These are phyloP conservation scores for Parotia lawesii DNA, from an alignment of 2,113 vertebrate genomes.

Conservation along the genomic window DNA sequence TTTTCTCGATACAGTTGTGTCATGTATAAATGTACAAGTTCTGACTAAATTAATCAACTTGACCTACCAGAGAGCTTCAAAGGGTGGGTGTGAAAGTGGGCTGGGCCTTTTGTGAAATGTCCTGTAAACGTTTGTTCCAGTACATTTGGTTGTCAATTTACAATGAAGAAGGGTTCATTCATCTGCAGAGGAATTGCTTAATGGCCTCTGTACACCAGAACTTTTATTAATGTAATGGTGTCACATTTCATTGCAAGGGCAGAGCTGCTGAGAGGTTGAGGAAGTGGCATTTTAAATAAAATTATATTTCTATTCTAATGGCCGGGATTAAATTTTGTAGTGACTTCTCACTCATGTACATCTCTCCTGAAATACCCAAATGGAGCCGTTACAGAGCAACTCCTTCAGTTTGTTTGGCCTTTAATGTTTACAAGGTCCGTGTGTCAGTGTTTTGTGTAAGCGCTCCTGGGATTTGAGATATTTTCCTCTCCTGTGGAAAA, in stretches of 20 bases:
- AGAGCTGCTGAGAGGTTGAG: background rate
- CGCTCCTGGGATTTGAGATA: background rate
- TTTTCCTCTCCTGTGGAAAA: background rate
- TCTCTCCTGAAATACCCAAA: background rate
- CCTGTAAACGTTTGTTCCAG: constrained; percentile 29
- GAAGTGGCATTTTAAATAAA: background rate
- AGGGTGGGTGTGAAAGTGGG: background rate
- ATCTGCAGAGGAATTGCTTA: constrained; percentile 34
- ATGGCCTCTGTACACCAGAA: background rate
- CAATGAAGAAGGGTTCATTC: constrained; percentile 27
- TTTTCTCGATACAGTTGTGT: background rate
- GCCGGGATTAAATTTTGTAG: background rate
- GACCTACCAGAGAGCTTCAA: background rate
- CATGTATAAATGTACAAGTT: background rate
- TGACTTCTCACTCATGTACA: background rate
- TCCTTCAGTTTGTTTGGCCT: background rate
- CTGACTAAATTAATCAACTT: background rate
- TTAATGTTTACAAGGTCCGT: background rate
- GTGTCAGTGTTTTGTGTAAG: background rate
- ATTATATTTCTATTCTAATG: background rate
- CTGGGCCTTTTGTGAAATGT: background rate
- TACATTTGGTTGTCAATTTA: constrained; percentile 46
- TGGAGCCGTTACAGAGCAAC: accelerated
- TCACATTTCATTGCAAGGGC: background rate
- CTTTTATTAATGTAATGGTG: constrained; percentile 15